phyloP scores from a whole-genome alignment of 2,888 invertebrate species.

The Malachius bipustulatus region DNA sequence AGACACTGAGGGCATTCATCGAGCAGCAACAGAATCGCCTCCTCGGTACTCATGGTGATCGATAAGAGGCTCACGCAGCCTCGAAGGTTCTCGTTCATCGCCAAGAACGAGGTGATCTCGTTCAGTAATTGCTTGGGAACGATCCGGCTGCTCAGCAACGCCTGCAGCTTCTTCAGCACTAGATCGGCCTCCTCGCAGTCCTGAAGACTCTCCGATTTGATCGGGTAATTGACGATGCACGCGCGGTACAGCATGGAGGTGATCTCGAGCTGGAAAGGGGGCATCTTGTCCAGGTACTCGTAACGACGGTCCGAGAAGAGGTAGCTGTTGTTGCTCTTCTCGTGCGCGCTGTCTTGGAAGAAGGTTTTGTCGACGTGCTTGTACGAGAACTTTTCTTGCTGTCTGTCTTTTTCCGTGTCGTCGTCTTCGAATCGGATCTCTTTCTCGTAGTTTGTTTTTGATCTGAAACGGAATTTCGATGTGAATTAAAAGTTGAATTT shows the following conservation, averaged over 20 bases:
- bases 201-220: no score
- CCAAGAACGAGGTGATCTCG: conserved; percentile 50
- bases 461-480: no score
- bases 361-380: conserved; percentile 22
- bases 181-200: conserved; percentile 27
- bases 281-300: conserved; percentile 41
- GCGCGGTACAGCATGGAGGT: conserved; percentile 30
- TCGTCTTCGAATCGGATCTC: conserved; percentile 16
- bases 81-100: conserved; percentile 42
- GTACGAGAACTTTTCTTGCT: conserved; percentile 25
- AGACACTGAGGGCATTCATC: conserved; percentile 50
- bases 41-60: conserved; percentile 38
- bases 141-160: conserved; percentile 45
- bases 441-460: conserved; percentile 11
- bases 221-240: conserved; percentile 23
- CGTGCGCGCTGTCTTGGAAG: conserved; percentile 14
- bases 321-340: conserved; percentile 26
- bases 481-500: no score
- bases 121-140: conserved; percentile 43
- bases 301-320: conserved; percentile 38
- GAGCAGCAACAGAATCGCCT: conserved; percentile 43
- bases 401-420: conserved; percentile 23
- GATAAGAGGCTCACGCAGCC: conserved; percentile 43
- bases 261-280: conserved; percentile 37
- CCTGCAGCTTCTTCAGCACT: conserved; percentile 39